phyloP scores from a whole-genome alignment of 2,113 vertebrate species.

The Isurus oxyrinchus region DNA sequence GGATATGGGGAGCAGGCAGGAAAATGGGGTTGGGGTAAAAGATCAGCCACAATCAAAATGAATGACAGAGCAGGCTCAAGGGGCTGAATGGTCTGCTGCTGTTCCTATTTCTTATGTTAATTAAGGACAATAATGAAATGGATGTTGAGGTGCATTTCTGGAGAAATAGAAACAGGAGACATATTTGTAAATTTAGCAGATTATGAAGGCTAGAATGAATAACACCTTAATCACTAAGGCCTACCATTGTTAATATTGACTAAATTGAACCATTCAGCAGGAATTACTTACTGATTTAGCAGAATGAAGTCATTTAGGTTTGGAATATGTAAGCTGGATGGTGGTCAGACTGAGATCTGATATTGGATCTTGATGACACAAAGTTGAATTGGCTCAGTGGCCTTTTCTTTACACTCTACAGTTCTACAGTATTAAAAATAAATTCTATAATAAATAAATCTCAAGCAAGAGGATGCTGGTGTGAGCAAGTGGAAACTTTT shows the following conservation, averaged over 20 bases:
- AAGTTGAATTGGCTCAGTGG: not conserved
- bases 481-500: not conserved
- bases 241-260: not conserved
- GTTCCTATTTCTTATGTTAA: too few species aligned
- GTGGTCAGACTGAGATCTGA: not conserved
- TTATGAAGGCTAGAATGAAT: not conserved
- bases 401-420: not conserved
- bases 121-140: too few species aligned
- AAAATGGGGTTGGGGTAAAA: too few species aligned
- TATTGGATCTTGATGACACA: not conserved
- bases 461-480: not conserved
- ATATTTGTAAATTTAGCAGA: too few species aligned
- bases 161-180: too few species aligned
- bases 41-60: too few species aligned
- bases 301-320: not conserved
- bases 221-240: not conserved
- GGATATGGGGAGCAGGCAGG: too few species aligned
- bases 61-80: too few species aligned
- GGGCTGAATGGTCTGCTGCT: too few species aligned
- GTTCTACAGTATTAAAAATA: not conserved
- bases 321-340: not conserved
- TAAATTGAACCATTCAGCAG: not conserved
- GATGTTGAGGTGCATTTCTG: too few species aligned
- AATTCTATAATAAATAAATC: not conserved
- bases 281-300: not conserved